Evolutionary conservation across 2,797 vertebrate species (phyloP), one percentile per base, ranked within the genome.

Genomic region (Euthynnus affinis): DNA sequence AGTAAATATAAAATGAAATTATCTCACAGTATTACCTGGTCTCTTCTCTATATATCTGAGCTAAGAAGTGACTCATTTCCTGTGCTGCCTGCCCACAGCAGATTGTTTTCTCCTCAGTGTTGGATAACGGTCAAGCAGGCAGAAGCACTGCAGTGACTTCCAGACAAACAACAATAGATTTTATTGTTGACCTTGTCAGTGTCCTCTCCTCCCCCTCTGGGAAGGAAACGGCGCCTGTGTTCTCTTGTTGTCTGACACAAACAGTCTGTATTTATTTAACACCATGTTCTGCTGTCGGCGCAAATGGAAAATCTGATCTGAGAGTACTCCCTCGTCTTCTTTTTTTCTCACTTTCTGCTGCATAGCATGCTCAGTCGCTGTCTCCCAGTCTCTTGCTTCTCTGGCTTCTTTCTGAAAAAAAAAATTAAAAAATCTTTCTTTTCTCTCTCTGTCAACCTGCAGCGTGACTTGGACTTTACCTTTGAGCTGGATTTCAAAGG

Each of bases 401-500:
- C 4, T 9, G 37, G 12, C 3, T 13, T 42, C 1, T 52, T 3
- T 9, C 37, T 56, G 23, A 65, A 75, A 46, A 46, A 46, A 65
- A 75, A 42, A 42, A 42, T 42, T n/a, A n/a, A n/a, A n/a, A 1
- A 12, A 20, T 49, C 6, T 49, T n/a, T 56, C n/a, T 74, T 51
- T 56, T 44, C 40, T 71, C 17, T 51, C 34, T 62, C 52, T 68
- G 6, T 32, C 56, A 4, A 9, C 74, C 69, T 40, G 56, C 95
- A 99, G 98, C 96, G 98, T 46, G 98, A 99, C 94, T 93, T 99
- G 92, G 98, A 99, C 93, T 99, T 99, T 88, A 98, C 97, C 71
- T 96, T 99, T 82, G 98, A 99, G 91, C 93, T 99, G 96, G 98
- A 99, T 94, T 99, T 99, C 93, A 99, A 99, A 94, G 98, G 98